phyloP scores from a whole-genome alignment of 1,140 invertebrate species.

The Lerema accius region DNA sequence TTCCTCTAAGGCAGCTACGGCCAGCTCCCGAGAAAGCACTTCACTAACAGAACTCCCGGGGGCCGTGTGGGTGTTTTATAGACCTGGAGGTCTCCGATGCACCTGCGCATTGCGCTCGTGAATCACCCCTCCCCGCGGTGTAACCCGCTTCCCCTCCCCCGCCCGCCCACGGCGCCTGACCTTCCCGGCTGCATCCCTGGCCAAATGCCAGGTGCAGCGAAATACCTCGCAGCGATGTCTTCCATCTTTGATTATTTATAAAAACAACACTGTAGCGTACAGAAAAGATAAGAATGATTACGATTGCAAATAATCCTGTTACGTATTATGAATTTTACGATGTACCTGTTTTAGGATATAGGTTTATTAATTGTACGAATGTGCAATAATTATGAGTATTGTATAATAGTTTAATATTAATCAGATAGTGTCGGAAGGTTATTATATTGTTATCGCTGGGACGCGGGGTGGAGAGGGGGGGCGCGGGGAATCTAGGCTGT shows the following conservation, averaged over 20 bases:
- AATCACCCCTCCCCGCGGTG: conserved; percentile 45
- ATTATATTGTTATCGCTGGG: conserved; percentile 36
- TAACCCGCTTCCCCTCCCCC: conserved; percentile 23
- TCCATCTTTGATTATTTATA: conserved; percentile 30
- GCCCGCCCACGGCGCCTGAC: conserved; percentile 44
- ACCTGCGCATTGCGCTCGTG: conserved; percentile 64
- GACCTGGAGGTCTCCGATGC: conserved; percentile 51
- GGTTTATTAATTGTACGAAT: neutral
- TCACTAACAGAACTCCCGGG: conserved; percentile 1
- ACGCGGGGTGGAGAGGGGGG: conserved; percentile 22
- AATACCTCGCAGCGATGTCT: conserved; percentile 27
- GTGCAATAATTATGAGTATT: conserved; percentile 10
- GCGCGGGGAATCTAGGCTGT: conserved; percentile 23
- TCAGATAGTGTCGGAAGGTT: conserved; percentile 44
- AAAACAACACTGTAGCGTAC: conserved; percentile 16
- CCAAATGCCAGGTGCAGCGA: conserved; percentile 63
- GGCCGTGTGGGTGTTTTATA: conserved; percentile 23
- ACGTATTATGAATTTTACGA: too few relatives aligned
- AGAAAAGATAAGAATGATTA: neutral
- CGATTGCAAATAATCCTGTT: too few relatives aligned
- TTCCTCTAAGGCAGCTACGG: too few relatives aligned
- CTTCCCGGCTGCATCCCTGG: conserved; percentile 74
- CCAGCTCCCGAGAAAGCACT: too few relatives aligned
- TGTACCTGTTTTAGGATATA: too few relatives aligned
- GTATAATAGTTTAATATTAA: conserved; percentile 38